Percentiles rank a stretch among this genome's conserved stretches.
These are phyloP conservation scores for Plumapathes pennacea DNA, from an alignment of 92 coral and sea anemone species.

Conservation along the genomic window DNA sequence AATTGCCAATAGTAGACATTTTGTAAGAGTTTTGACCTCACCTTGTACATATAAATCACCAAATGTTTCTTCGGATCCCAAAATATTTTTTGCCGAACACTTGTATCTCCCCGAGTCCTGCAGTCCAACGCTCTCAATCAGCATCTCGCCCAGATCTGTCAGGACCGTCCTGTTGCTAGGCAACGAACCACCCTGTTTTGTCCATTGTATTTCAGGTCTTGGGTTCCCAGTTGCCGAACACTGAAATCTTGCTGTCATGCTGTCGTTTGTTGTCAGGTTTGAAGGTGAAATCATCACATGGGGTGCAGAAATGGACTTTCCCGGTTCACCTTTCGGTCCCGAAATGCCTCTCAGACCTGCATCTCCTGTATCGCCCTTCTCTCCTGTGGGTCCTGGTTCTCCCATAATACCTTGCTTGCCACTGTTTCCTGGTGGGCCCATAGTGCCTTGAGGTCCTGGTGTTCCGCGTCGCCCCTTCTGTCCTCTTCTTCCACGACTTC, in stretches of 20 bases:
- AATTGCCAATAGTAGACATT: too few species aligned
- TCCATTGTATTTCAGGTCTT: conserved; percentile 5
- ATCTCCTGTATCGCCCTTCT: not conserved
- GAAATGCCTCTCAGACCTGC: conserved; percentile 5
- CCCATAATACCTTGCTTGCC: not conserved
- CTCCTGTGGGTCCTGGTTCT: not conserved
- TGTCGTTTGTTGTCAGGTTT: conserved; percentile 1
- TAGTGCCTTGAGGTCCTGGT: too few species aligned
- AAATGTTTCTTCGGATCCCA: conserved; percentile 4
- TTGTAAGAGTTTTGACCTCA: not conserved
- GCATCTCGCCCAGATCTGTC: conserved; percentile 6
- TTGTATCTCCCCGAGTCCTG: conserved; percentile 21
- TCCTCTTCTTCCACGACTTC: too few species aligned
- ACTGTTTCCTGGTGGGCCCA: too few species aligned
- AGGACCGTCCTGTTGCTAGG: conserved; percentile 6
- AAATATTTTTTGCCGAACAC: conserved; percentile 16
- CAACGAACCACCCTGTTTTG: conserved; percentile 2
- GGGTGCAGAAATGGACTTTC: conserved; percentile 8
- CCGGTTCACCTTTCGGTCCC: conserved; percentile 15
- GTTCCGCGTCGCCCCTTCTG: too few species aligned
- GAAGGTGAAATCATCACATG: conserved; percentile 3
- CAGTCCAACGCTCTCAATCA: not conserved
- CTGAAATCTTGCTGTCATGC: not conserved
- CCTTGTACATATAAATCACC: conserved; percentile 6
- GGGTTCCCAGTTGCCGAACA: conserved; percentile 31